Evolutionary conservation across 2,113 vertebrate species (phyloP), one percentile per base, ranked within the genome.

Genomic region (Oryzias woworae): DNA sequence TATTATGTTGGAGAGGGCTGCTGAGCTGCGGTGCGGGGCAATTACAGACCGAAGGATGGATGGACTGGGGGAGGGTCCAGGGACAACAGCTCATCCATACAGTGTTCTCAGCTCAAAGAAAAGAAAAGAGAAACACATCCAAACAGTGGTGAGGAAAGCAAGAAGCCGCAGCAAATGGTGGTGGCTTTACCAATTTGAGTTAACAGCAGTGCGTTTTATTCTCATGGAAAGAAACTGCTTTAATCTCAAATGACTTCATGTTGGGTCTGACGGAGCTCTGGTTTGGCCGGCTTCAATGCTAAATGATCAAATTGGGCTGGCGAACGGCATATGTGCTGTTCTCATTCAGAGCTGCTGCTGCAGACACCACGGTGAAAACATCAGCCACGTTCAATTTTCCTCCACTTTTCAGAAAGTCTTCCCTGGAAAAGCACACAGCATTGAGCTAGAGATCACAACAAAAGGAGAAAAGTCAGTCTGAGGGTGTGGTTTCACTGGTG

Each of bases 1-100:
- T 88, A 90, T 86, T 88, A 88, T 86, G 78, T 80, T 85, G 85
- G 87, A 85, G 75, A 75, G 82, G 74, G 76, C 76, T 83, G 78
- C 76, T 49, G 85, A 85, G 80, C 81, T 68, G 76, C 22, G 20
- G 77, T 80, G 77, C 67, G 69, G 80, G 85, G 76, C 83, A 88
- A 88, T 90, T 86, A 85, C 71, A 83, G 81, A 75, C 71, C 58
- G 22, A 62, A 71, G 70, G 77, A 18, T 36, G 36, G 36, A 78
- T 54, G 20, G 77, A 80, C 65, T 76, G 85, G 84, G 81, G 84
- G 78, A 78, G 80, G 84, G 83, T 76, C 78, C 45, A 41, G 69
- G 57, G 64, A 71, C 75, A 67, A 71, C 59, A 82, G 73, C 58
- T 59, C 50, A 41, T 69, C 82, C 69, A 58, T 72, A 55, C 78